Base-by-base conservation (phyloP, 2,113 vertebrate species). In the Corvus hawaiiensis region DNA sequence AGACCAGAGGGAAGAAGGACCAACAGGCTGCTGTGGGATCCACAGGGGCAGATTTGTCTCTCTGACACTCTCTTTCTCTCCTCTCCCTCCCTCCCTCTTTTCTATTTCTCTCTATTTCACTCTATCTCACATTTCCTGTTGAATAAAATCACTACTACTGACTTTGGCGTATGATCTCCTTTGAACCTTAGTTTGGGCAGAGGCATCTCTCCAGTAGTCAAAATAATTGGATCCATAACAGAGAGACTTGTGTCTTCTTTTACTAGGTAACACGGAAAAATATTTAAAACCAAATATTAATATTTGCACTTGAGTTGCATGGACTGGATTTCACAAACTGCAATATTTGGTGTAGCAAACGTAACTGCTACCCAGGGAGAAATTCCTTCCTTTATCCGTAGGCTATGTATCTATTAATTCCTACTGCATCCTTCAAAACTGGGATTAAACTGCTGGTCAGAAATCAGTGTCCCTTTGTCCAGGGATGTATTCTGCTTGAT, bases 141-240 rank as follows among this genome's bases (percentile, higher is more conserved):
- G 18, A 61, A 52, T 18, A 59, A 52, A 86, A 77, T 52, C 32
- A 0, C 1, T 37, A 51, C 37, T 27, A 8, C 27, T 44, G 37
- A 27, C 44, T 59, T 44, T 0, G 0, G 33, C 2, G 0, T 33
- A 18, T 13, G 63, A 33, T 27, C 14, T 68, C 27, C 33, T 22
- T 44, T 44, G 33, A 14, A 44, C 27, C 37, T 52, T 17, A 33
- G 5, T 27, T 44, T 59, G 37, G 37, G 17, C 14, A 77, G 21
- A 52, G 46, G 6, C 33, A 46, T 33, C 27, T 69, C 46, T 52
- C 39, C 19, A 62, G 28, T 3, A 69, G 28, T 33, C 28, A 69
- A 78, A 69, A 62, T 62, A 69, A 78, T n/a, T 4, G 0, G 39
- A 69, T 69, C 39, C 39, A 13, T 24, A 62, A 69, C 10, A 46